Evolutionary conservation across 37 sponge, comb jelly and placozoan species (phyloP), one percentile per base, ranked within the genome.

Genomic region (Lycopodina hypogea): DNA sequence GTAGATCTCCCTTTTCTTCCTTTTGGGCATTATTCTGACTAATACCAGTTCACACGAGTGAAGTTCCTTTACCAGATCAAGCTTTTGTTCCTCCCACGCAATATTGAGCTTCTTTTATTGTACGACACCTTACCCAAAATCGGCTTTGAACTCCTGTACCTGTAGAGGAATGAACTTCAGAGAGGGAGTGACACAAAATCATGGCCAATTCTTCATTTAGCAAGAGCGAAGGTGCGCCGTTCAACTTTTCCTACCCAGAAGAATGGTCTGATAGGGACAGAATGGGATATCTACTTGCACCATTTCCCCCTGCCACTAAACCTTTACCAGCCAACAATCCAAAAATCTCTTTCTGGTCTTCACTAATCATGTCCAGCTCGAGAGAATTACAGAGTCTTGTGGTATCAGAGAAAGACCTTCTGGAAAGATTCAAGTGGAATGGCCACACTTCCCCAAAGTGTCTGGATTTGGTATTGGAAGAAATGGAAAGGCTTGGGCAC

Each of bases 251-350:
- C 19, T 50, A 61, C n/a, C 90, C 90, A 19, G 56, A 72, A 14
- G 90, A 89, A 34, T 89, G 90, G 90, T 50, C 42, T 1, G 85
- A 89, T 51, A 69, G 69, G 11, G 90, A 89, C 14, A 53, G 85
- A 35, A 89, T 89, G 90, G 33, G 75, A 34, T 89, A 67, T 48
- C 81, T 89, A 0, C 68, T 84, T 40, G 69, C 85, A 26, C 90
- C 90, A 0, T 84, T 75, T 52, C 85, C 90, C 22, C 90, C 84
- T 7, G 42, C 39, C 21, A 40, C 9, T 0, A 35, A 71, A 24
- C 7, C 59, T 11, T 56, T 57, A 0, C 11, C 32, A 15, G 39
- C 19, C 15, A 29, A 77, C 28, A 81, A 84, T 41, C n/a, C 70
- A 8, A 89, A 89, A 53, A 19, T 84, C 52, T 34, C 57, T 17